Conservation (phyloP, 2,888 invertebrate species). For the Metellina segmentata region DNA sequence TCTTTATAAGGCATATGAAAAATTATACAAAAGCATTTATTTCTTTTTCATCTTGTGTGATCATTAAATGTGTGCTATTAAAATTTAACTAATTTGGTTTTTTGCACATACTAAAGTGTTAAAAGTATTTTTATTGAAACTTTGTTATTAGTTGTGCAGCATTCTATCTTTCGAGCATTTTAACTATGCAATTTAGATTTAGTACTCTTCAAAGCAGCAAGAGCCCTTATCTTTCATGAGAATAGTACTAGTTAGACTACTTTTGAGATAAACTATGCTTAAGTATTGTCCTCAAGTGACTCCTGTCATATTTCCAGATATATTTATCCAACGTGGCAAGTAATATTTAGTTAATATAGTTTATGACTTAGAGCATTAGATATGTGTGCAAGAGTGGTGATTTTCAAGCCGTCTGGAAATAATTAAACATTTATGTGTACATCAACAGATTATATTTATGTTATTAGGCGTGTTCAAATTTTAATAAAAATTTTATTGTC, state of each 20-base stretch:
- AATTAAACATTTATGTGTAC: conserved; percentile 26
- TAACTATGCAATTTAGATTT: not conserved
- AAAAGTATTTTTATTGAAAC: not conserved
- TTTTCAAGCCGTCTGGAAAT: conserved; percentile 25
- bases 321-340: not conserved
- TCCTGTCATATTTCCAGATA: not conserved
- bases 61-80: no score
- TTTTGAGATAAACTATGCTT: not conserved
- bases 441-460: conserved; percentile 58
- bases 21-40: not conserved
- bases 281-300: not conserved
- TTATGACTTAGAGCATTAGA: not conserved
- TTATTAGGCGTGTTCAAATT: conserved; percentile 38
- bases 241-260: not conserved
- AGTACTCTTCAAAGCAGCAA: not conserved
- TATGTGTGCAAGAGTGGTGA: conserved; percentile 21
- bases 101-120: no score
- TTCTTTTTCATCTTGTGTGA: not conserved
- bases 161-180: not conserved
- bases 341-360: not conserved
- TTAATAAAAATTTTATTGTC: conserved; percentile 56
- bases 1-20: not conserved
- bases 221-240: not conserved
- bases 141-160: not conserved
- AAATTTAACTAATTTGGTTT: no score